These are phyloP conservation scores for Daphoenositta chrysoptera DNA, from an alignment of 2,113 vertebrate species.

Conservation along the genomic window DNA sequence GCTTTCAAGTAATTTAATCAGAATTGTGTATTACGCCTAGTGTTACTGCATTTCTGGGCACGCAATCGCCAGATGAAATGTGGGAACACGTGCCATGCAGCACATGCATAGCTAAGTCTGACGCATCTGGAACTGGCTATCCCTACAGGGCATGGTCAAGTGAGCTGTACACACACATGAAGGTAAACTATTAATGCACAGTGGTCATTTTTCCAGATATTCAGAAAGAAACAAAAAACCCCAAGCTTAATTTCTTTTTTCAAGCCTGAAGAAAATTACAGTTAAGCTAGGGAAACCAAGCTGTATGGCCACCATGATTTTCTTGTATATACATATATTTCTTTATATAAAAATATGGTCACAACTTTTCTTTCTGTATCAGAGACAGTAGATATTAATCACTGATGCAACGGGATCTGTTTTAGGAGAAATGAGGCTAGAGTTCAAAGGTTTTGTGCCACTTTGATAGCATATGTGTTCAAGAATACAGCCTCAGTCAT, in stretches of 20 bases:
- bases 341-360: not conserved
- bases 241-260: not conserved
- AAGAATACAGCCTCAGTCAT: not conserved
- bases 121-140: not conserved
- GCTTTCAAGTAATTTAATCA: not conserved
- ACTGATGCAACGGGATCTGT: not conserved
- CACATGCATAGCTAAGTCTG: not conserved
- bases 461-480: not conserved
- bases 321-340: too few relatives aligned
- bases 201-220: not conserved
- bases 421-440: not conserved
- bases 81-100: not conserved
- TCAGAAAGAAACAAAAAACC: accelerated
- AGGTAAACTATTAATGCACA: not conserved
- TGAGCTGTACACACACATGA: not conserved
- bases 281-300: not conserved
- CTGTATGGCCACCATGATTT: not conserved
- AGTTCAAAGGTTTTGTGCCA: not conserved
- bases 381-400: not conserved
- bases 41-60: accelerated
- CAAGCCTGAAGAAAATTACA: not conserved
- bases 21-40: not conserved
- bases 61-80: not conserved
- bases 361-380: not conserved
- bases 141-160: not conserved